These are phyloP conservation scores for Stenolophus ochropezus DNA, from an alignment of 2,888 invertebrate genomes.

Conservation along the genomic window DNA sequence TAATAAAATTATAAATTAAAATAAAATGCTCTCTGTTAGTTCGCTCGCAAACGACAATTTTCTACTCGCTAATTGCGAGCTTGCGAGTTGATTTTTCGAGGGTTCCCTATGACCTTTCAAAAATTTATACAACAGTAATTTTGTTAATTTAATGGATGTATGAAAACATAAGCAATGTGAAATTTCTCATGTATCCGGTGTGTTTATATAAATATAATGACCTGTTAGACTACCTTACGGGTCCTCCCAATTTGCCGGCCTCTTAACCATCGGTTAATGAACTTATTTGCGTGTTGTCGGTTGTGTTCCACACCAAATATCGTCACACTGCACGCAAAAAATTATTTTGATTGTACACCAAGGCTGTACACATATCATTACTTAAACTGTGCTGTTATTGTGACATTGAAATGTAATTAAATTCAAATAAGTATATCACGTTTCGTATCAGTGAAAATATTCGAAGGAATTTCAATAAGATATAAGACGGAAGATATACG, in stretches of 20 bases:
- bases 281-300: not conserved
- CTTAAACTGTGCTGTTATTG: not conserved
- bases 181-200: too few relatives aligned
- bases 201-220: not conserved
- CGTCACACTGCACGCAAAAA: not conserved
- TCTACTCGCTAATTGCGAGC: too few relatives aligned
- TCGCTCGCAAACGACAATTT: too few relatives aligned
- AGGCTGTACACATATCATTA: not conserved
- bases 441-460: not conserved
- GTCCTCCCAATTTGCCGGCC: not conserved
- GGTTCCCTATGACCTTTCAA: too few relatives aligned
- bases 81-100: too few relatives aligned
- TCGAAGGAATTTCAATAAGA: not conserved
- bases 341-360: not conserved
- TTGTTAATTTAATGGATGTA: too few relatives aligned
- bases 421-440: not conserved
- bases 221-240: not conserved
- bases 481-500: not conserved
- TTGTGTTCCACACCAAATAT: not conserved
- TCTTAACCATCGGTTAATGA: not conserved
- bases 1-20: too few relatives aligned
- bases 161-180: too few relatives aligned
- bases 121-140: too few relatives aligned
- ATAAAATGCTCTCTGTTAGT: too few relatives aligned
- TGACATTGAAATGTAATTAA: not conserved